Conservation (phyloP, 2,797 vertebrate genomes). For the Darevskia mixta region DNA sequence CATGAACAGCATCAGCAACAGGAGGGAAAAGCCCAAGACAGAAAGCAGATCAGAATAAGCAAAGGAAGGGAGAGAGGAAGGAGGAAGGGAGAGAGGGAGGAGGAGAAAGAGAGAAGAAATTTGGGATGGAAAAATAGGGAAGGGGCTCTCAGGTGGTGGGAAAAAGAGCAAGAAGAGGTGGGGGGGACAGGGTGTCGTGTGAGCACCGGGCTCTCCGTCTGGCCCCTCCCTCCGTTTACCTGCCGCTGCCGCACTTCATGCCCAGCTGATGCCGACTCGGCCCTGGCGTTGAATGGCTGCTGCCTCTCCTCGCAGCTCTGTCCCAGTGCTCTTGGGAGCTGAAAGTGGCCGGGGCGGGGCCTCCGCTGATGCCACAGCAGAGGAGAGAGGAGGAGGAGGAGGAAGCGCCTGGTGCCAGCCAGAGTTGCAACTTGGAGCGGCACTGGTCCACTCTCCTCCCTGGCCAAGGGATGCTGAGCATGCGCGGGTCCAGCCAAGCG, state of each 20-base stretch:
- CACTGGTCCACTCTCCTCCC: neutral
- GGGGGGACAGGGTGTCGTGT: neutral
- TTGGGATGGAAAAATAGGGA: neutral
- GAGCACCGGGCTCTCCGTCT: neutral
- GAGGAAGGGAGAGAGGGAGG: too few relatives aligned
- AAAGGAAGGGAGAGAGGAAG: neutral
- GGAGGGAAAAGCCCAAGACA: too few relatives aligned
- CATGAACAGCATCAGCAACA: neutral
- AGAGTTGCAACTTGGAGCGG: neutral
- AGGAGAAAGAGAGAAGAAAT: neutral
- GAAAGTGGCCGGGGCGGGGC: conserved; percentile 39
- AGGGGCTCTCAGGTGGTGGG: too few relatives aligned
- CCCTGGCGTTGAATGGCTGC: neutral
- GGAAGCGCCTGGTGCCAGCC: neutral
- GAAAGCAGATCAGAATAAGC: too few relatives aligned
- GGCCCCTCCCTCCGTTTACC: neutral
- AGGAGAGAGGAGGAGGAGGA: too few relatives aligned
- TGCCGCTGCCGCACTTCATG: neutral
- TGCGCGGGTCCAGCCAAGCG: neutral
- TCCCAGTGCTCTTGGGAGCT: conserved; percentile 55
- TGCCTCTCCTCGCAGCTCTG: conserved; percentile 2
- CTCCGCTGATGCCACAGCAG: neutral
- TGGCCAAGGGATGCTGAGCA: neutral
- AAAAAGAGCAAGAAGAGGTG: neutral
- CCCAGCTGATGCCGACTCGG: conserved; percentile 14